These are phyloP conservation scores for Magallana angulata DNA, from an alignment of 1,140 invertebrate genomes.

Conservation along the genomic window DNA sequence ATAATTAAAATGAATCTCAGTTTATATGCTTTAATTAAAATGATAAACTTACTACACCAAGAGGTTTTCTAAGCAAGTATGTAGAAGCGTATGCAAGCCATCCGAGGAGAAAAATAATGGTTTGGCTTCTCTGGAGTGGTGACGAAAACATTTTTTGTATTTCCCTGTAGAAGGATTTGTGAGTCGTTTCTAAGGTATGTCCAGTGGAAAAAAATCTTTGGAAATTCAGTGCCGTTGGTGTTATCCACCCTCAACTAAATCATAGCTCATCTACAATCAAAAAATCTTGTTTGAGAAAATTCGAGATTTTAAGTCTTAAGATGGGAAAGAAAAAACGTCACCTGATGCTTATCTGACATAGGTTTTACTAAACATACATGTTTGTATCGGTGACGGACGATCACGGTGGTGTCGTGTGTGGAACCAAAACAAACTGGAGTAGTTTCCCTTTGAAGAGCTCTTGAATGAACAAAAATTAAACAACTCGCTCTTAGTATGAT, in stretches of 20 bases:
- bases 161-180: neutral
- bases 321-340: too few species aligned
- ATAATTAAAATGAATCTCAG: neutral
- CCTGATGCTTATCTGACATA: too few species aligned
- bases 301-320: neutral
- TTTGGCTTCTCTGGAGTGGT: slow-evolving; percentile 66
- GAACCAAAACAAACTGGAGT: too few species aligned
- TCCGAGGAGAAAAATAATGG: slow-evolving; percentile 76
- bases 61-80: slow-evolving; percentile 80
- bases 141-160: slow-evolving; percentile 5
- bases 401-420: too few species aligned
- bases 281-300: neutral
- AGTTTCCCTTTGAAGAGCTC: too few species aligned
- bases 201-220: neutral
- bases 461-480: too few species aligned
- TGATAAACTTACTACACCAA: slow-evolving; percentile 78
- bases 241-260: neutral
- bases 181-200: neutral
- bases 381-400: too few species aligned
- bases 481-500: too few species aligned
- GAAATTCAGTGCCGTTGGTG: neutral
- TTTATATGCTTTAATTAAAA: neutral
- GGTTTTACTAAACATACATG: too few species aligned
- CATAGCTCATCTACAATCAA: neutral
- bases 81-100: slow-evolving; percentile 81